Base-by-base conservation (phyloP, 2,113 vertebrate genomes). In the Hymenochirus boettgeri region DNA sequence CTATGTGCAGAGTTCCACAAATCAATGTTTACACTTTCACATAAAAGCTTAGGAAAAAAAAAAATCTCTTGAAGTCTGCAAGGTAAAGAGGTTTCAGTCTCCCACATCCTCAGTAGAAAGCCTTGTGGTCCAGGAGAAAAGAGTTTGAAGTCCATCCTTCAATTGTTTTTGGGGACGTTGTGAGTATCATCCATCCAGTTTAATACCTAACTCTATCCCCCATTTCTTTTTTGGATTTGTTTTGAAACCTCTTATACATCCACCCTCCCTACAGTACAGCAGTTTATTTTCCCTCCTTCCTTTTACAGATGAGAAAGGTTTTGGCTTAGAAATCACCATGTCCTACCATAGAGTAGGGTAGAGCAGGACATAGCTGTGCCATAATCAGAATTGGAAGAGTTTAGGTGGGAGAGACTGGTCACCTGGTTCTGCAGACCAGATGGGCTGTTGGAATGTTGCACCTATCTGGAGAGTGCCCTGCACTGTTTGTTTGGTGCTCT, bases 291-390 rank as follows among this genome's bases (percentile, higher is more conserved):
- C 23, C 9, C 6, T 46, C 21, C 23, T 50, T 50, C 9, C 9
- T 25, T 53, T 42, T 48, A 50, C 25, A 51, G 61, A 56, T 54
- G 25, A 64, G 37, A 56, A 56, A 24, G 37, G 37, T 45, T 55
- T 10, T 7, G 31, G 31, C 31, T 35, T 10, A 35, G 51, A 15
- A 84, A 89, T 99, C 92, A 99, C 96, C 96, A 99, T 82, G 96
- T 99, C 93, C 96, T 94, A 87, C 96, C 95, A 54, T 98, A 99
- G 78, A 99, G 85, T 80, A 99, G 91, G 77, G 95, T 96, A 65
- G 96, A 97, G 75, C 96, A 99, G 75, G 95, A 96, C 88, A 99
- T 90, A 80, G 95, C 88, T 69, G 91, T 88, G 75, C 95, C 93
- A 72, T 99, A 99, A 84, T 99, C 96, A 71, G 93, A 92, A 71